These are phyloP conservation scores for Cremastinae sp. DNA, from an alignment of 2,888 invertebrate species.

Conservation along the genomic window DNA sequence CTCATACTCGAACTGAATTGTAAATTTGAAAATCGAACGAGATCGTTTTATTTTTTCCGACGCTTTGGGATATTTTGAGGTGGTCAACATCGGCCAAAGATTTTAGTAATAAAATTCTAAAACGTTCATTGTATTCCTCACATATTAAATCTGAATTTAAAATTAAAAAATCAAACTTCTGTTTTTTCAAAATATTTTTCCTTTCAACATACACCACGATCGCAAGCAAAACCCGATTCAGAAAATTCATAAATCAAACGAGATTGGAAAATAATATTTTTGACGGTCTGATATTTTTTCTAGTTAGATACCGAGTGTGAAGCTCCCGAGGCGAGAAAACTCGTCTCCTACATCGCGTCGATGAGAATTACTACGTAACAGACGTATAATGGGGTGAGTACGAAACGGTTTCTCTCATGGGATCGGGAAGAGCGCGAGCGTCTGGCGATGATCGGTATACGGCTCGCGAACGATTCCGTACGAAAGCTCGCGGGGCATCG, in stretches of 20 bases:
- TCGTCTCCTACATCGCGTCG: conserved; percentile 48
- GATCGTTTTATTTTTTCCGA: background rate
- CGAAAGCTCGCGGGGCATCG: conserved; percentile 5
- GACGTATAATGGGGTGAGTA: conserved; percentile 20
- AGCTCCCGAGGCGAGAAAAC: conserved; percentile 11
- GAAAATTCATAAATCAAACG: background rate
- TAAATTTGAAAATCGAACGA: too few species aligned
- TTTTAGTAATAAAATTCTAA: too few species aligned
- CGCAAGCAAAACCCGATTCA: too few species aligned
- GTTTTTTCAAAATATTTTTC: too few species aligned
- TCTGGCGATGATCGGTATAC: conserved; percentile 59
- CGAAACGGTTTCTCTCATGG: conserved; percentile 26
- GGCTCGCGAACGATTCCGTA: conserved; percentile 26
- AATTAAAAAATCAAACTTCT: too few species aligned
- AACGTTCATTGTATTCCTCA: too few species aligned
- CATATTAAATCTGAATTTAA: too few species aligned
- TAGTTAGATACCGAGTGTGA: background rate
- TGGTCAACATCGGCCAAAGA: too few species aligned
- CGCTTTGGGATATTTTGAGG: too few species aligned
- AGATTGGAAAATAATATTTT: background rate
- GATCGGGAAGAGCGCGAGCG: conserved; percentile 24
- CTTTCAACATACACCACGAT: too few species aligned
- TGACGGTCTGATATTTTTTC: conserved; percentile 27
- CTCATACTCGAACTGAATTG: too few species aligned
- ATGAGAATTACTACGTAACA: conserved; percentile 40